Evolutionary conservation across 2,888 invertebrate genomes (phyloP).

Genomic region (Hesperia comma): DNA sequence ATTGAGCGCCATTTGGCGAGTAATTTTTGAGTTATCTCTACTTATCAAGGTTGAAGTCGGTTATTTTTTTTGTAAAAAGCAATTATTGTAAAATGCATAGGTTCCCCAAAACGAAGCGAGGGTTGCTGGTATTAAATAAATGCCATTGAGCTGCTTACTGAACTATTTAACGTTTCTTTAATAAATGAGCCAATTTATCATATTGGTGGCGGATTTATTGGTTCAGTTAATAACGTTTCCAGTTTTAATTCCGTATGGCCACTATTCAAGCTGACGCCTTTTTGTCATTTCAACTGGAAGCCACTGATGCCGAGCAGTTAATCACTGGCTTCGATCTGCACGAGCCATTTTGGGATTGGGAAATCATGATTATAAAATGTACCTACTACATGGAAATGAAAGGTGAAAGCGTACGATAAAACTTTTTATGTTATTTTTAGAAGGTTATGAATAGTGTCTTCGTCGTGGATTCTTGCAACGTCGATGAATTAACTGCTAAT

Average conservation of each 20-base stretch:
- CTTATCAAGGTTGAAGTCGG: no score
- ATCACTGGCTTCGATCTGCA: conserved; percentile 17
- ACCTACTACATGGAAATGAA: background rate
- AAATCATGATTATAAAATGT: background rate
- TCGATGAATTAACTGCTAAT: no score
- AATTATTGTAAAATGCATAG: no score
- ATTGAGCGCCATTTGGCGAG: no score
- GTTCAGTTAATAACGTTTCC: conserved; percentile 23
- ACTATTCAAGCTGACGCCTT: conserved; percentile 24
- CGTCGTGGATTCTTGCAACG: no score
- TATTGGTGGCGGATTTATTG: conserved; percentile 17
- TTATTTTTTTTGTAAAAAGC: no score
- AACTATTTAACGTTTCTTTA: conserved; percentile 12
- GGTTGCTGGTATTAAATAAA: background rate
- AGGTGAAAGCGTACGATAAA: no score
- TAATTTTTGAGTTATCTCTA: no score
- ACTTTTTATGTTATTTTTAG: no score
- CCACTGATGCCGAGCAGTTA: conserved; percentile 12
- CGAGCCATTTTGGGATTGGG: conserved; percentile 1
- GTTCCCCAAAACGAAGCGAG: no score
- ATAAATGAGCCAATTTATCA: conserved; percentile 12
- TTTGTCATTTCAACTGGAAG: conserved; percentile 20
- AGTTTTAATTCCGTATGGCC: conserved; percentile 30
- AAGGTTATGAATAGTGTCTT: no score
- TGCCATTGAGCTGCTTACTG: background rate